Percentiles rank a stretch among this genome's conserved stretches.
phyloP scores from a whole-genome alignment of 2,888 invertebrate genomes.

The Rotaria sp. region DNA sequence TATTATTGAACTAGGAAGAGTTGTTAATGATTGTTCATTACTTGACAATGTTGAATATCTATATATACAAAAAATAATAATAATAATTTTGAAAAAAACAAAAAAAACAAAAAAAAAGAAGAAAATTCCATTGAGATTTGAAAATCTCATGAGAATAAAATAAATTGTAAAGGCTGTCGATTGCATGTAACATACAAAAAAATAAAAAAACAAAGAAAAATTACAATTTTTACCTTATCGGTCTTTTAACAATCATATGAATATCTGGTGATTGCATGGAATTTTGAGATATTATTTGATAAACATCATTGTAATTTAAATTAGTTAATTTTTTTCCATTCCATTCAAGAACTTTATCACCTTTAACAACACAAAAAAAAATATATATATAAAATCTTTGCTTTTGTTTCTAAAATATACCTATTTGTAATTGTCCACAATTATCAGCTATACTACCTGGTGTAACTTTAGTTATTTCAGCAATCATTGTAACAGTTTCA shows the following conservation, averaged over 20 bases:
- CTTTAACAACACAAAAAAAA: background rate
- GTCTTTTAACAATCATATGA: constrained; percentile 22
- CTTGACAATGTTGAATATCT: constrained; percentile 5
- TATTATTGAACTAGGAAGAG: background rate
- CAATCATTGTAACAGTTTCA: background rate
- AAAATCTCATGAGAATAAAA: background rate
- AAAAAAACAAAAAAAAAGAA: background rate
- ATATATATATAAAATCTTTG: background rate
- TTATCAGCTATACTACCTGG: constrained; percentile 13
- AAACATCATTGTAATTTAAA: constrained; percentile 18
- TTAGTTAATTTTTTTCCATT: constrained; percentile 17
- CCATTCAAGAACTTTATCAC: constrained; percentile 23
- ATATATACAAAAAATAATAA: background rate
- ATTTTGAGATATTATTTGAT: background rate
- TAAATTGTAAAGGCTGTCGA: background rate
- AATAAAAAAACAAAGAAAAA: background rate
- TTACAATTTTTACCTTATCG: background rate
- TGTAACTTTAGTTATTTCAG: constrained; percentile 4
- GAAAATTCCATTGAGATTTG: background rate
- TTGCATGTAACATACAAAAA: background rate
- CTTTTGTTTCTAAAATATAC: background rate
- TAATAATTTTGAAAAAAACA: background rate
- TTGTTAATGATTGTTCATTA: background rate
- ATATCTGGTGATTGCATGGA: background rate
- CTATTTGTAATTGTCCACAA: constrained; percentile 11